Evolutionary conservation across 2,113 vertebrate species (phyloP).

Genomic region (Naja naja): DNA sequence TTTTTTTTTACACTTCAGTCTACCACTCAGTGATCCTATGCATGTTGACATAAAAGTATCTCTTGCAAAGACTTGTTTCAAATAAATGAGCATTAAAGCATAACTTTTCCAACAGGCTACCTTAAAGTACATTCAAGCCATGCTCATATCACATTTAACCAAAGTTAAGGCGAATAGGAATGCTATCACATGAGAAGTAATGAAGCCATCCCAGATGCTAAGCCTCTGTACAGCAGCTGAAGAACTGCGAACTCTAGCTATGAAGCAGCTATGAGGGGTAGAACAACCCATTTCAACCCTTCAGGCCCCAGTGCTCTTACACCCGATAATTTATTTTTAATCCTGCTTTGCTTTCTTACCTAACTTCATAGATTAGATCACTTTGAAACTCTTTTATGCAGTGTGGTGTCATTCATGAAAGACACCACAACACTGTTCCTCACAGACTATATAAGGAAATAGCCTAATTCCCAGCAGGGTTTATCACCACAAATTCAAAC

Average conservation of each 20-base stretch:
- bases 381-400: slow-evolving; percentile 59
- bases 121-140: not conserved
- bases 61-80: not conserved
- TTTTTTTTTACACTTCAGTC: not conserved
- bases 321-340: not conserved
- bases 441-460: slow-evolving; percentile 70
- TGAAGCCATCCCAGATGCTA: not conserved
- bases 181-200: not conserved
- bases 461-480: slow-evolving; percentile 52
- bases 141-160: not conserved
- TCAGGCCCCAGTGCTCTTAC: too few relatives aligned
- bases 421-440: slow-evolving; percentile 11
- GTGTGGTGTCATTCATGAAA: not conserved
- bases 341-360: slow-evolving; percentile 20
- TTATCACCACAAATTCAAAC: slow-evolving; percentile 14
- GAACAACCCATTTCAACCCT: not conserved
- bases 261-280: not conserved
- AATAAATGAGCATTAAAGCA: not conserved
- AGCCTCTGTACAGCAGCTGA: not conserved
- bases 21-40: not conserved
- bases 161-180: too few relatives aligned
- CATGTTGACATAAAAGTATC: not conserved
- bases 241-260: not conserved
- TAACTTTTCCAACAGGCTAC: not conserved
- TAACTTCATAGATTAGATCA: slow-evolving; percentile 46